Evolutionary conservation across 2,888 invertebrate genomes (phyloP).

Genomic region (Carpatolechia fugitivella): DNA sequence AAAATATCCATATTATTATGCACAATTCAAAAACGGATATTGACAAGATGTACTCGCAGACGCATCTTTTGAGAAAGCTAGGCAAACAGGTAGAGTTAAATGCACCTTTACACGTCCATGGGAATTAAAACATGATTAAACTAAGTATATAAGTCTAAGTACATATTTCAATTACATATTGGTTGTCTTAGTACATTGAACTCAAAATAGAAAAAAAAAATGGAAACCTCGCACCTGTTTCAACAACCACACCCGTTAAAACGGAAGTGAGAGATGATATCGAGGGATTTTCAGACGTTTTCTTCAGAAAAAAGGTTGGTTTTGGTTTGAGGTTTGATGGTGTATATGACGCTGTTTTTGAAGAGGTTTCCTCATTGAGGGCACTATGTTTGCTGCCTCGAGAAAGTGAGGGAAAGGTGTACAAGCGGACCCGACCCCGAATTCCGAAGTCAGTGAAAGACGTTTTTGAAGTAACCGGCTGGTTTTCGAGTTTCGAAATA

Average conservation of each 20-base stretch:
- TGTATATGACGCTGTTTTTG: slow-evolving; percentile 28
- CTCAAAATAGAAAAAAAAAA: slow-evolving; percentile 46
- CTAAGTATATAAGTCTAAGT: too few relatives aligned
- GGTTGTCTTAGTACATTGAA: slow-evolving; percentile 26
- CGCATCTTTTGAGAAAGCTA: too few relatives aligned
- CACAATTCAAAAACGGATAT: too few relatives aligned
- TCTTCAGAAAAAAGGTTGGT: background rate
- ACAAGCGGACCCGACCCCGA: slow-evolving; percentile 50
- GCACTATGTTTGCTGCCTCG: slow-evolving; percentile 54
- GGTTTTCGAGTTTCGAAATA: slow-evolving; percentile 20
- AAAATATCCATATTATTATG: too few relatives aligned
- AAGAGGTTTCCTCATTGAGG: slow-evolving; percentile 38
- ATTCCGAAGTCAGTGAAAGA: slow-evolving; percentile 63
- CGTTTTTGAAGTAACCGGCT: slow-evolving; percentile 36
- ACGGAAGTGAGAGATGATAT: slow-evolving; percentile 20
- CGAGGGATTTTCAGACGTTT: background rate
- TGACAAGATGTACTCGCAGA: too few relatives aligned
- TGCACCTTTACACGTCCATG: too few relatives aligned
- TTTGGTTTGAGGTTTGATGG: slow-evolving; percentile 10
- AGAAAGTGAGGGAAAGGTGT: slow-evolving; percentile 70
- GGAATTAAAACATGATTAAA: too few relatives aligned
- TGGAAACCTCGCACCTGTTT: slow-evolving; percentile 50
- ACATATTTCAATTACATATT: background rate
- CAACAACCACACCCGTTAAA: slow-evolving; percentile 16
- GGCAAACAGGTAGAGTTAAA: too few relatives aligned